These are phyloP conservation scores for Tholera decimalis DNA, from an alignment of 2,888 invertebrate genomes.

Conservation along the genomic window DNA sequence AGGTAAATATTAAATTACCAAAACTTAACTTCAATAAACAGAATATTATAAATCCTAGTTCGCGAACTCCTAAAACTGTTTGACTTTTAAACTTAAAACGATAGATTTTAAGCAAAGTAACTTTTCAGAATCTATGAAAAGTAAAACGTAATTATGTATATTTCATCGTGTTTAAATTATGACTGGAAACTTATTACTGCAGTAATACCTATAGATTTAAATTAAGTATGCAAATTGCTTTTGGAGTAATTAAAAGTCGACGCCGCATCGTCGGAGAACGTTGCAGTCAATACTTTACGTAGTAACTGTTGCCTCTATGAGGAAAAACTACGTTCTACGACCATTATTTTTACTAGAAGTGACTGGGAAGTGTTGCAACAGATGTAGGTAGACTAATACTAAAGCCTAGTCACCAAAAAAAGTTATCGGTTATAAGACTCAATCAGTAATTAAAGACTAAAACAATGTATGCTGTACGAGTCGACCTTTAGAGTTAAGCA, in stretches of 20 bases:
- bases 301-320: constrained; percentile 3
- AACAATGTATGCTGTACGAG: too few relatives aligned
- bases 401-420: too few relatives aligned
- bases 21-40: constrained; percentile 20
- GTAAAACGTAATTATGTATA: constrained; percentile 42
- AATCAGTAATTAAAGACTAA: too few relatives aligned
- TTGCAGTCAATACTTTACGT: constrained; percentile 28
- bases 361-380: too few relatives aligned
- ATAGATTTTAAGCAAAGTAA: constrained; percentile 39
- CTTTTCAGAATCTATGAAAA: constrained; percentile 26
- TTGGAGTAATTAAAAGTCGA: constrained; percentile 46
- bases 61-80: constrained; percentile 20
- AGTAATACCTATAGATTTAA: constrained; percentile 53
- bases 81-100: constrained; percentile 31
- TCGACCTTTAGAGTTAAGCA: too few relatives aligned
- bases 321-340: too few relatives aligned
- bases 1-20: constrained; percentile 27
- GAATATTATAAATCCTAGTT: constrained; percentile 35
- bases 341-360: too few relatives aligned
- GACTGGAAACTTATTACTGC: constrained; percentile 47
- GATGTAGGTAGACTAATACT: too few relatives aligned
- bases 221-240: constrained; percentile 58
- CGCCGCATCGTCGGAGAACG: constrained; percentile 23
- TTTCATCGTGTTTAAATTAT: constrained; percentile 43
- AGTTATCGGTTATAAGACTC: too few relatives aligned